Evolutionary conservation across 1,140 invertebrate species (phyloP), one percentile per base, ranked within the genome.

Genomic region (Trypoxylus dichotomus): DNA sequence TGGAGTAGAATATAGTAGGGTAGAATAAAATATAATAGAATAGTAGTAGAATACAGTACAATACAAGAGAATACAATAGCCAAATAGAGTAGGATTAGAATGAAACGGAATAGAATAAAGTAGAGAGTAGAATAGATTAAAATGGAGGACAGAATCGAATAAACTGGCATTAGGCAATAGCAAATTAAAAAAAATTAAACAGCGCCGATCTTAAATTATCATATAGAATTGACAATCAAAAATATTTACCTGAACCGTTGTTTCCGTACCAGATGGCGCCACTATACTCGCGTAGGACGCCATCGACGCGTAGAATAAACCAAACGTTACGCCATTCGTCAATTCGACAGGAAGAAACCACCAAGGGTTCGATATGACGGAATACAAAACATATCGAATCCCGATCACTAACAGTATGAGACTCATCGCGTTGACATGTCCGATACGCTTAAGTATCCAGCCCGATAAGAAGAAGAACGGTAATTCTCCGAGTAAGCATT

Each of bases 401-500:
- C 91, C 91, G 83, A 94, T 94, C 0, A 90, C 91, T 41, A 93
- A 86, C n/a, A 97, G 87, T 1, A 96, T 93, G 25, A 96, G 81
- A 74, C 92, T 93, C 91, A 98, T 94, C 76, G 93, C 91, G 82
- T 94, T 90, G 0, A 94, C 86, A 83, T 97, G 95, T 0, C 96
- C 96, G 1, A 98, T 86, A 84, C 93, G 94, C 80, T 92, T 92
- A 0, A 98, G 87, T 60, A 98, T 92, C 83, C 86, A 88, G 24
- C 94, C 94, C 19, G 95, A 95, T 13, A 95, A 83, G 84, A 96
- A 96, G 87, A 97, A 94, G 81, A 97, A 95, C 0, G 95, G 95
- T 78, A 96, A 86, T 87, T 97, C 95, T n/a, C 96, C 96, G 25
- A 92, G 87, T 81, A 97, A 93, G 80, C 93, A 94, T 29, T 96